phyloP scores from a whole-genome alignment of 37 sponge, comb jelly and placozoan genomes.

The Halisarca cf. caerulea region DNA sequence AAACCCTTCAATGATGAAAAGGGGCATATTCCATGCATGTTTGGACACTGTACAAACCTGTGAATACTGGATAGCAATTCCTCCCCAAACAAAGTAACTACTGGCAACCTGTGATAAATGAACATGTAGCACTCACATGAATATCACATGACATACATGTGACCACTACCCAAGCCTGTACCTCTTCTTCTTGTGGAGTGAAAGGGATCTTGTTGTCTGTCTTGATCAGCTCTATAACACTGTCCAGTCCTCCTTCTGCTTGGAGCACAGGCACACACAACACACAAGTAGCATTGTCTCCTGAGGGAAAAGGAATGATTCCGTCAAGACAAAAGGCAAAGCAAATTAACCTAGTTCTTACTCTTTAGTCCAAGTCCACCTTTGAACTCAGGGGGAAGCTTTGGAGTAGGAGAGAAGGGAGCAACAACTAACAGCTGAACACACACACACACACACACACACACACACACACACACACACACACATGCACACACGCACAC shows the following conservation, averaged over 20 bases:
- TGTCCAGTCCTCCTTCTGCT: constrained; percentile 10
- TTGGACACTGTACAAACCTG: neutral
- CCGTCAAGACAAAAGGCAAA: too few species aligned
- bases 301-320: neutral
- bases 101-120: constrained; percentile 1
- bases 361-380: constrained; percentile 9
- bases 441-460: too few species aligned
- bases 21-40: neutral
- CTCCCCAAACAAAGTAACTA: constrained; percentile 13
- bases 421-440: neutral
- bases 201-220: constrained; percentile 1
- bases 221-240: constrained; percentile 37
- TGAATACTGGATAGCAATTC: constrained; percentile 6
- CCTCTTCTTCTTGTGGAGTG: constrained; percentile 34
- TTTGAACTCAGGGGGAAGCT: neutral
- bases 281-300: neutral
- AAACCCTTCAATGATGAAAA: neutral
- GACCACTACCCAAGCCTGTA: neutral
- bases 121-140: neutral
- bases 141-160: neutral
- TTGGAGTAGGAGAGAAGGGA: neutral
- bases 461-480: too few species aligned
- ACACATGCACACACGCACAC: too few species aligned
- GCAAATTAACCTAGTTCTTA: neutral
- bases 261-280: constrained; percentile 30